These are phyloP conservation scores for Macropis europaea DNA, from an alignment of 2,888 invertebrate genomes.

Conservation along the genomic window DNA sequence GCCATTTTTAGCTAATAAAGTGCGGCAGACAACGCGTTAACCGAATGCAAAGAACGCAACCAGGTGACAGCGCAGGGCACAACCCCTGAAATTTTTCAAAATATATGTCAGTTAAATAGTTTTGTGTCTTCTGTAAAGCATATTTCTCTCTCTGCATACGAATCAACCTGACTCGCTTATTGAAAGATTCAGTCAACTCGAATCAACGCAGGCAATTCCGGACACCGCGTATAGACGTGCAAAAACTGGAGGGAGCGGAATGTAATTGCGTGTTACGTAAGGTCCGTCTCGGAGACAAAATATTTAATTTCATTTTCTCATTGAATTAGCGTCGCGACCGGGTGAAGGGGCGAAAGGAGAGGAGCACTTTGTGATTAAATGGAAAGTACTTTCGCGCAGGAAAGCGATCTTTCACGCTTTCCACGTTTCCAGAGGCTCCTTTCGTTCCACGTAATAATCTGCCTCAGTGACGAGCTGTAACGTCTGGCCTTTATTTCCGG, in stretches of 20 bases:
- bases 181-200: too few species aligned
- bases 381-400: slow-evolving; percentile 61
- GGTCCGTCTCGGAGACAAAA: slow-evolving; percentile 32
- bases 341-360: background rate
- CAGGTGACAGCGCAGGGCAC: too few species aligned
- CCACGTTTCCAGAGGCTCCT: slow-evolving; percentile 51
- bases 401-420: slow-evolving; percentile 65
- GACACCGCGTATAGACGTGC: background rate
- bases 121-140: too few species aligned
- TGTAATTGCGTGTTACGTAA: slow-evolving; percentile 11
- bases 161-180: too few species aligned
- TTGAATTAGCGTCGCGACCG: slow-evolving; percentile 46
- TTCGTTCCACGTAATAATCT: slow-evolving; percentile 37
- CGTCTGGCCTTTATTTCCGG: slow-evolving; percentile 56
- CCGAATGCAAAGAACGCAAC: too few species aligned
- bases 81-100: too few species aligned
- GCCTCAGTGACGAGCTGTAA: slow-evolving; percentile 42
- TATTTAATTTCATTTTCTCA: slow-evolving; percentile 55
- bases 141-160: too few species aligned
- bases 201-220: too few species aligned
- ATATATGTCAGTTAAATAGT: too few species aligned
- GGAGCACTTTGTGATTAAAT: slow-evolving; percentile 52
- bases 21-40: too few species aligned
- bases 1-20: too few species aligned
- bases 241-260: background rate